A percentile compares a stretch with the other conserved stretches of the same genome.
These are phyloP conservation scores for Rissa tridactyla DNA, from an alignment of 2,113 vertebrate species.

Conservation along the genomic window DNA sequence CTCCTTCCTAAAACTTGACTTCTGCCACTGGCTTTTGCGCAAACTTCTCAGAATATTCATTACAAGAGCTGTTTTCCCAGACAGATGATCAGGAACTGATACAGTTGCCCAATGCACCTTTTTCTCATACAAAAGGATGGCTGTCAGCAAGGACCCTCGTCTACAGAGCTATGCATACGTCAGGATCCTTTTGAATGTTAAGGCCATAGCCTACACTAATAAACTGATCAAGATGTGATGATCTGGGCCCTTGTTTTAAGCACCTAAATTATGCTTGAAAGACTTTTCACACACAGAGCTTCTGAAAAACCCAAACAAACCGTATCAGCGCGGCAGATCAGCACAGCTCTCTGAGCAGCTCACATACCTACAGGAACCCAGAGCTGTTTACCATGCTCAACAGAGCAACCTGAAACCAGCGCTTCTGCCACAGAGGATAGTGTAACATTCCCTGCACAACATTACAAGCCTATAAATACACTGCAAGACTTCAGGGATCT, in stretches of 20 bases:
- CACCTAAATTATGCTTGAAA: not conserved
- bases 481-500: not conserved
- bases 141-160: not conserved
- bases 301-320: slow-evolving; percentile 36
- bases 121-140: not conserved
- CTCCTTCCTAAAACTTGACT: not conserved
- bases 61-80: not conserved
- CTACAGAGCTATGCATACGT: accelerated
- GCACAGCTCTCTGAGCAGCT: not conserved
- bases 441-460: slow-evolving; percentile 31
- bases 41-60: not conserved
- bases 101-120: not conserved
- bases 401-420: slow-evolving; percentile 57
- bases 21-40: not conserved
- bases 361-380: not conserved
- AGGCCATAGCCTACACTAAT: not conserved
- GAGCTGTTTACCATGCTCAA: slow-evolving; percentile 16
- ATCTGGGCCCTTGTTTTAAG: not conserved
- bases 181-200: not conserved
- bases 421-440: slow-evolving; percentile 33
- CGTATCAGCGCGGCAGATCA: not conserved
- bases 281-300: not conserved
- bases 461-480: slow-evolving; percentile 68
- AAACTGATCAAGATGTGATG: not conserved
- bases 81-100: not conserved